These are phyloP conservation scores for Riparia riparia DNA, from an alignment of 2,113 vertebrate genomes.

Conservation along the genomic window DNA sequence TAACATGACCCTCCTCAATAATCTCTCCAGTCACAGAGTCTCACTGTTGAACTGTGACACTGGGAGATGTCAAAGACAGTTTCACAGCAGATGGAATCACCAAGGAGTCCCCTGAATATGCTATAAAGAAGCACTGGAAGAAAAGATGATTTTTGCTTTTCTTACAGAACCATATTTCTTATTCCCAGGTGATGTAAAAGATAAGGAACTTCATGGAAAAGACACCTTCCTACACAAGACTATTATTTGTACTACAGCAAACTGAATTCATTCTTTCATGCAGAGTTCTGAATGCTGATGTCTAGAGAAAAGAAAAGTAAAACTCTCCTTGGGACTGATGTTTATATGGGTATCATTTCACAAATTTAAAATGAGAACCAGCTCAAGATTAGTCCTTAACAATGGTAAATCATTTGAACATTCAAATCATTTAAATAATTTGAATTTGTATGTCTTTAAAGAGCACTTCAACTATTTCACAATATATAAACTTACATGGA, in stretches of 20 bases:
- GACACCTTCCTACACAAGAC: not conserved
- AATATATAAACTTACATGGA: not conserved
- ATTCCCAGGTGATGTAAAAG: not conserved
- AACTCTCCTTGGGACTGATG: not conserved
- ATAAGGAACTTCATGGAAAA: not conserved
- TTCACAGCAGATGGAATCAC: not conserved
- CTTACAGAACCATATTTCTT: not conserved
- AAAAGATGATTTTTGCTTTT: not conserved
- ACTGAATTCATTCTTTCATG: not conserved
- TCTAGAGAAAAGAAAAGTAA: not conserved
- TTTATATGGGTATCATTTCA: not conserved
- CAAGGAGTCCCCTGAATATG: not conserved
- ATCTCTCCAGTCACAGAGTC: not conserved
- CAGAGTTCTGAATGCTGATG: not conserved
- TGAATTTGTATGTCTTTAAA: not conserved
- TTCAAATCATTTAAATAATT: accelerated
- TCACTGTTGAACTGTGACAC: not conserved
- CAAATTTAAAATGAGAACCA: not conserved
- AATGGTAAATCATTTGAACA: not conserved
- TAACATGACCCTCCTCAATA: not conserved
- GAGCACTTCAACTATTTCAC: not conserved
- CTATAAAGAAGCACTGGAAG: not conserved
- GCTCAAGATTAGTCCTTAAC: not conserved
- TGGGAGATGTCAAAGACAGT: not conserved
- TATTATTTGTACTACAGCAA: not conserved